These are phyloP conservation scores for Intellagama lesueurii DNA, from an alignment of 2,797 vertebrate species.

Conservation along the genomic window DNA sequence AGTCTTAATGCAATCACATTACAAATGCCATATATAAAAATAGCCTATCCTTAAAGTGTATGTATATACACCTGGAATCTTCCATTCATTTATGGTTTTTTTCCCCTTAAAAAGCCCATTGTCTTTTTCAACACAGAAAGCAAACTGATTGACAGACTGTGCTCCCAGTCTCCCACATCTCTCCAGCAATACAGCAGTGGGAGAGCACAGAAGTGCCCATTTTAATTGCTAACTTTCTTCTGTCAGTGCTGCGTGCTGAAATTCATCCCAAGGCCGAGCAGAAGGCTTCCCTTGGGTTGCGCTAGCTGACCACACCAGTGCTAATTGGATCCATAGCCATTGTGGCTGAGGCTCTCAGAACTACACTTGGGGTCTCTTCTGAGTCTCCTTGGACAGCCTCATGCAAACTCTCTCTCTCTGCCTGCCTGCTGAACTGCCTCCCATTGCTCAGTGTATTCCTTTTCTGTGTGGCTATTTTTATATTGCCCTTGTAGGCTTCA, in stretches of 20 bases:
- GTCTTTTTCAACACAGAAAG: not conserved
- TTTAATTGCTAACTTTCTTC: constrained; percentile 25
- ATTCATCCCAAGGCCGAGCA: not conserved
- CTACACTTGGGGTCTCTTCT: not conserved
- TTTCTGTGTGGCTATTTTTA: constrained; percentile 37
- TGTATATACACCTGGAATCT: not conserved
- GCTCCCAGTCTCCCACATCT: not conserved
- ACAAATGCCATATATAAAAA: not conserved
- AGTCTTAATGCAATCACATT: no score
- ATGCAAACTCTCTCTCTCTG: not conserved
- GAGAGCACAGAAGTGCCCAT: not conserved
- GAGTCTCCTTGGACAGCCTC: not conserved
- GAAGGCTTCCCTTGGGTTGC: not conserved
- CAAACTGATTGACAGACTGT: constrained; percentile 17
- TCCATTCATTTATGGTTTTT: not conserved
- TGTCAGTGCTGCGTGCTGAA: not conserved
- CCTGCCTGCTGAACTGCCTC: not conserved
- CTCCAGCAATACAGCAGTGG: constrained; percentile 13
- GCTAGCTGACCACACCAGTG: not conserved
- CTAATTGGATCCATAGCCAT: constrained; percentile 15
- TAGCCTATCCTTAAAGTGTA: not conserved
- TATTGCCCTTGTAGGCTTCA: constrained; percentile 1
- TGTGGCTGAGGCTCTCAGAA: not conserved
- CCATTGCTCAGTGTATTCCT: not conserved
- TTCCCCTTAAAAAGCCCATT: not conserved